These are phyloP conservation scores for Ursus arctos DNA, from an alignment of 2,113 vertebrate species.

Conservation along the genomic window DNA sequence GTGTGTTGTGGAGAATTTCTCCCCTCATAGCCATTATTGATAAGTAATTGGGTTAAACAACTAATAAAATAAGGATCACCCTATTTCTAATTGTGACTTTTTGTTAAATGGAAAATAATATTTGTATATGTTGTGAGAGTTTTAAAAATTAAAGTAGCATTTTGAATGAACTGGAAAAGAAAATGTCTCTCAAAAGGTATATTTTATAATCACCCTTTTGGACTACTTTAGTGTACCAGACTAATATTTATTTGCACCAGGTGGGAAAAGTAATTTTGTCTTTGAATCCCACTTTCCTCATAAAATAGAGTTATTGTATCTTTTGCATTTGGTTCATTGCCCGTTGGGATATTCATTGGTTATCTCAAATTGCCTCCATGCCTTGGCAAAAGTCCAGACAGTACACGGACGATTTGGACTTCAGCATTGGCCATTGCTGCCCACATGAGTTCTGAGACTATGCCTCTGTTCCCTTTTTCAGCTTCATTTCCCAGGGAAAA, in stretches of 20 bases:
- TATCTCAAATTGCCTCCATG: slow-evolving; percentile 27
- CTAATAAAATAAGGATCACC: background rate
- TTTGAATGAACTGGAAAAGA: slow-evolving; percentile 50
- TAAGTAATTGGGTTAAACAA: slow-evolving; percentile 33
- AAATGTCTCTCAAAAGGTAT: background rate
- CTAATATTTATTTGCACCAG: slow-evolving; percentile 53
- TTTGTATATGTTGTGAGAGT: background rate
- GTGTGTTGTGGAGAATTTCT: slow-evolving; percentile 14
- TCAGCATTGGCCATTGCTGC: background rate
- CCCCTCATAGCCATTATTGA: background rate
- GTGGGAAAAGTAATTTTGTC: slow-evolving; percentile 54
- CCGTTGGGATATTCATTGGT: background rate
- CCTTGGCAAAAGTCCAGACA: slow-evolving; percentile 54
- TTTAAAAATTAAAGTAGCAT: slow-evolving; percentile 9
- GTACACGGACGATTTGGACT: slow-evolving; percentile 19
- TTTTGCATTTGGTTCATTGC: slow-evolving; percentile 48
- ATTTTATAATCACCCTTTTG: slow-evolving; percentile 47
- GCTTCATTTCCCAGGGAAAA: slow-evolving; percentile 55
- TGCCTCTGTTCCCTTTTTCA: background rate
- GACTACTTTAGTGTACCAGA: slow-evolving; percentile 6
- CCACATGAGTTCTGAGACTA: slow-evolving; percentile 5
- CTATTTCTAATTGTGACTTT: slow-evolving; percentile 49
- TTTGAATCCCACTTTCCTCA: slow-evolving; percentile 42
- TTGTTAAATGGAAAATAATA: background rate
- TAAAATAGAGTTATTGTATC: slow-evolving; percentile 40